Evolutionary conservation across 2,888 invertebrate genomes (phyloP).

Genomic region (Philonicus albiceps): DNA sequence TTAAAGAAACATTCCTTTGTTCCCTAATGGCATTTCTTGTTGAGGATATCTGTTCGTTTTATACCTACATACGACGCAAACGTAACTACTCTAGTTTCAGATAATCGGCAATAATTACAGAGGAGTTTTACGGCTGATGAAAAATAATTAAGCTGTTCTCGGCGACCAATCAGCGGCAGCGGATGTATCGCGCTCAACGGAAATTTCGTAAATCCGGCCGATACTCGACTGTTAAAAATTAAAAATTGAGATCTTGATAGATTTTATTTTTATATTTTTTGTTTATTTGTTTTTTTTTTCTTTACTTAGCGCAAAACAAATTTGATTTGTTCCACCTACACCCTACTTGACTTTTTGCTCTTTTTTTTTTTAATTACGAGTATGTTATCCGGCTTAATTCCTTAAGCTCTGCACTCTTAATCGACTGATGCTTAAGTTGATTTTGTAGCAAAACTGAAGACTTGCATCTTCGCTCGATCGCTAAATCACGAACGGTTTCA

Average conservation of each 20-base stretch:
- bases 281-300: background rate
- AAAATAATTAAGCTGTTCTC: background rate
- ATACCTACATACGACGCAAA: background rate
- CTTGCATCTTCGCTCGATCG: background rate
- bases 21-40: slow-evolving; percentile 26
- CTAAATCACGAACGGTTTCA: too few relatives aligned
- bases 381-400: background rate
- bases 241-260: slow-evolving; percentile 25
- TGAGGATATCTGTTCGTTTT: slow-evolving; percentile 4
- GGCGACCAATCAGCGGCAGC: background rate
- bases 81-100: background rate
- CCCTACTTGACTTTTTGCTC: background rate
- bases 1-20: slow-evolving; percentile 20
- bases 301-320: background rate
- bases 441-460: background rate
- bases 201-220: background rate
- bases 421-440: background rate
- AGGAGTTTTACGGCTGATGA: background rate
- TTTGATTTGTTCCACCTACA: background rate
- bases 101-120: background rate
- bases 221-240: background rate
- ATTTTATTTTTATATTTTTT: background rate
- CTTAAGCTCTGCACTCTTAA: background rate
- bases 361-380: background rate
- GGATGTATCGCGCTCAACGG: background rate